Conservation (phyloP, 1,140 invertebrate species). For the Kradibia gibbosae region DNA sequence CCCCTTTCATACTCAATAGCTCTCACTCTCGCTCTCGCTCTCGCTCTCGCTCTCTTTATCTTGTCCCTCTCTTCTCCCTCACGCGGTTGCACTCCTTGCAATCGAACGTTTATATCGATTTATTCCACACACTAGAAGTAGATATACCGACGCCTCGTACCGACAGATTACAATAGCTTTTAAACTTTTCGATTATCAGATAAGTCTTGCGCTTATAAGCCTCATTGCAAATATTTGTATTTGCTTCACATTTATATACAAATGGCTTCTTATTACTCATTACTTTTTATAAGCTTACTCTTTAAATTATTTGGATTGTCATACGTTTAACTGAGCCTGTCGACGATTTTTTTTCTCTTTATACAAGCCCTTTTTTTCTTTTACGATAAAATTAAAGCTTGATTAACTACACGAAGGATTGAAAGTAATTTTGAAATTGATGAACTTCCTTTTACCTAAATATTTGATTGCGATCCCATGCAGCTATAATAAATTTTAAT, state of each 20-base stretch:
- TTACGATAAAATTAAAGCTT: no score
- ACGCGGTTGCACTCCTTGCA: neutral
- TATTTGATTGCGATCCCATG: no score
- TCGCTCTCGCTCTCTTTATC: neutral
- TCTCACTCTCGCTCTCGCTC: neutral
- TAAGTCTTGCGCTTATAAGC: neutral
- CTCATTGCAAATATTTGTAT: no score
- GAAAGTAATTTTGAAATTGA: no score
- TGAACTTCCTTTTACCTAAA: no score
- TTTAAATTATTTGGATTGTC: neutral
- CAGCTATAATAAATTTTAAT: no score
- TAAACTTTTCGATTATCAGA: conserved; percentile 1
- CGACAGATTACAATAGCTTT: conserved; percentile 5
- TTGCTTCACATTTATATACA: neutral
- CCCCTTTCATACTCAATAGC: neutral
- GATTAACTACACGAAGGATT: no score
- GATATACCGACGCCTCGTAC: neutral
- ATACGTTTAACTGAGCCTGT: neutral
- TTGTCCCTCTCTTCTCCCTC: neutral
- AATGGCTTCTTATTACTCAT: neutral
- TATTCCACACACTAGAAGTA: neutral
- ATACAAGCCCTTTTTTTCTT: no score
- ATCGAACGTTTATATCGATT: conserved; percentile 20
- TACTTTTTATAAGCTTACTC: neutral
- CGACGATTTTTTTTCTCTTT: no score